phyloP scores from a whole-genome alignment of 2,888 invertebrate genomes.

The Meta bourneti region DNA sequence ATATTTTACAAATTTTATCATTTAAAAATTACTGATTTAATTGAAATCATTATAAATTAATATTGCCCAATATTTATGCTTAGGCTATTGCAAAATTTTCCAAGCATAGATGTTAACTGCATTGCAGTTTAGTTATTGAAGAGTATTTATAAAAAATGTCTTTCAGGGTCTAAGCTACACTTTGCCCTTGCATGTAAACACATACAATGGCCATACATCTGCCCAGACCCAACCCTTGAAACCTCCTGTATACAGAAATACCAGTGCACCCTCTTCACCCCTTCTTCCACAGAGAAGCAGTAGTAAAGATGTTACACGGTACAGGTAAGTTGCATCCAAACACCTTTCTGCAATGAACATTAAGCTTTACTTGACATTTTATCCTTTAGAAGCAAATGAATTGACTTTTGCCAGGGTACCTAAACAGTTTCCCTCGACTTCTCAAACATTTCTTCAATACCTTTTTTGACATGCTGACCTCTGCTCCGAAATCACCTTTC shows the following conservation, averaged over 20 bases:
- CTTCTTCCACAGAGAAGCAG: conserved; percentile 82
- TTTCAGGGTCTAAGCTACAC: conserved; percentile 72
- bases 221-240: conserved; percentile 56
- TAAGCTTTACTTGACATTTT: neutral
- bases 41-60: too few species aligned
- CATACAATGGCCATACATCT: conserved; percentile 72
- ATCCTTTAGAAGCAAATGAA: neutral
- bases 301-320: conserved; percentile 77
- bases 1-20: too few species aligned
- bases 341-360: neutral
- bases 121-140: too few species aligned
- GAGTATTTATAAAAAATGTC: neutral
- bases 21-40: too few species aligned
- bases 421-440: too few species aligned
- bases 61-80: too few species aligned
- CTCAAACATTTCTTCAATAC: too few species aligned
- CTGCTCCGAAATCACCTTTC: too few species aligned
- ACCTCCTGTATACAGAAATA: conserved; percentile 68
- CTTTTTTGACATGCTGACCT: too few species aligned
- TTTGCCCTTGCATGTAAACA: conserved; percentile 75
- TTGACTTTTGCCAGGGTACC: neutral
- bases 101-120: too few species aligned
- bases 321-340: conserved; percentile 68
- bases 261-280: conserved; percentile 82
- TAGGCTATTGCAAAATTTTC: too few species aligned